Percentiles rank a stretch among this genome's conserved stretches.
Conservation (phyloP, 2,113 vertebrate genomes). For the Petrocephalus zakoni region DNA sequence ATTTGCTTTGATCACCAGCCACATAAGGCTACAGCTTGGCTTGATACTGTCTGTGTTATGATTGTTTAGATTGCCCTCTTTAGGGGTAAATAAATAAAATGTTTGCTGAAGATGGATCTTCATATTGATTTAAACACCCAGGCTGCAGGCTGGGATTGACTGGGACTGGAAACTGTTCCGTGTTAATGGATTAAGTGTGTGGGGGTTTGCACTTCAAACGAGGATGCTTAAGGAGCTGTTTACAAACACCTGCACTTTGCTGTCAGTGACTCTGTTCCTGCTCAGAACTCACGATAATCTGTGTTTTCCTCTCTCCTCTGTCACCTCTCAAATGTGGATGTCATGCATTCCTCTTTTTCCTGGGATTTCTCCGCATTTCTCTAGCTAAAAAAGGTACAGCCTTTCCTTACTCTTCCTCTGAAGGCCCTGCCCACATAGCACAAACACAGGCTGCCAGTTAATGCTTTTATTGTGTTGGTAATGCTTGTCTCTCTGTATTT, state of each 20-base stretch:
- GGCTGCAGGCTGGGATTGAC: not conserved
- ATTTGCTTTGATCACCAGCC: not conserved
- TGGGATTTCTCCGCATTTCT: conserved; percentile 61
- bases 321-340: conserved; percentile 56
- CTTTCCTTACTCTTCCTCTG: conserved; percentile 48
- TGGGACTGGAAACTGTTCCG: not conserved
- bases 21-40: not conserved
- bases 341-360: conserved; percentile 52
- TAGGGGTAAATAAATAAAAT: conserved; percentile 7
- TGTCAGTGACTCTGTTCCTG: conserved; percentile 21
- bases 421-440: conserved; percentile 46
- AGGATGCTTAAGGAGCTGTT: not conserved
- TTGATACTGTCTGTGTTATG: not conserved
- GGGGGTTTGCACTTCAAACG: not conserved
- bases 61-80: conserved; percentile 6
- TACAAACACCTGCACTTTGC: conserved; percentile 1
- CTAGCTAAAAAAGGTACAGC: conserved; percentile 97
- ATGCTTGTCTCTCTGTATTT: conserved; percentile 46
- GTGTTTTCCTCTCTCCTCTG: conserved; percentile 42
- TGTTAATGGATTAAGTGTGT: conserved; percentile 4
- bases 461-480: conserved; percentile 26
- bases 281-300: conserved; percentile 40
- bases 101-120: conserved; percentile 28
- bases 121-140: not conserved
- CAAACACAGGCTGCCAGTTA: conserved; percentile 38